Percentiles rank a stretch among this genome's conserved stretches.
These are phyloP conservation scores for Oligia strigilis DNA, from an alignment of 2,888 invertebrate species.

Conservation along the genomic window DNA sequence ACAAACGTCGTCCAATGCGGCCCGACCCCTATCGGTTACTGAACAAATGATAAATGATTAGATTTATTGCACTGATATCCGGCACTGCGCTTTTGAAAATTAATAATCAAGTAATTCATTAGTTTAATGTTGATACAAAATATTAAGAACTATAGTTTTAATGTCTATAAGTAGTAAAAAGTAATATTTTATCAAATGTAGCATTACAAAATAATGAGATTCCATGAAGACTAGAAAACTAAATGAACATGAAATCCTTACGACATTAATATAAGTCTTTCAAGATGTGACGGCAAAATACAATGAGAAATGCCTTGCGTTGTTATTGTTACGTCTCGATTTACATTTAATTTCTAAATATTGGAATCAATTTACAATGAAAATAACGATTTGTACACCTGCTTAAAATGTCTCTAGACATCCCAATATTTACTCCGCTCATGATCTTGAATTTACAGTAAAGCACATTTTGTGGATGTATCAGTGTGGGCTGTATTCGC, in stretches of 20 bases:
- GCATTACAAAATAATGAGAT: slow-evolving; percentile 88
- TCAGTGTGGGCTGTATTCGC: slow-evolving; percentile 77
- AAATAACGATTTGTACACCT: slow-evolving; percentile 89
- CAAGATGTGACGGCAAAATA: slow-evolving; percentile 89
- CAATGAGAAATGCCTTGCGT: slow-evolving; percentile 87
- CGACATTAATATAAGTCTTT: slow-evolving; percentile 88
- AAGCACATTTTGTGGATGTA: slow-evolving; percentile 80
- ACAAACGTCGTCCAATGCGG: slow-evolving; percentile 68
- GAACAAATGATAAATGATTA: slow-evolving; percentile 70
- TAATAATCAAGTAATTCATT: slow-evolving; percentile 68
- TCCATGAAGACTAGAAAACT: slow-evolving; percentile 90
- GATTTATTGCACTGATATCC: slow-evolving; percentile 74
- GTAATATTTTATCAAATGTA: slow-evolving; percentile 82
- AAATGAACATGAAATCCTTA: slow-evolving; percentile 90
- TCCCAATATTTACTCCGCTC: slow-evolving; percentile 87
- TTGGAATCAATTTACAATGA: slow-evolving; percentile 88
- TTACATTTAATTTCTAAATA: slow-evolving; percentile 86
- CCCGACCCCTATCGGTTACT: slow-evolving; percentile 70
- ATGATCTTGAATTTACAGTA: slow-evolving; percentile 81
- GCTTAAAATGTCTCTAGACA: slow-evolving; percentile 84
- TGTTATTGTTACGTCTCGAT: slow-evolving; percentile 81
- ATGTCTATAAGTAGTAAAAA: slow-evolving; percentile 76
- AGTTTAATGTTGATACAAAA: slow-evolving; percentile 77
- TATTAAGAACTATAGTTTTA: slow-evolving; percentile 79
- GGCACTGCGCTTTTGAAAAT: slow-evolving; percentile 78